Conservation (phyloP, 2,113 vertebrate species). For the Tragelaphus scriptus region DNA sequence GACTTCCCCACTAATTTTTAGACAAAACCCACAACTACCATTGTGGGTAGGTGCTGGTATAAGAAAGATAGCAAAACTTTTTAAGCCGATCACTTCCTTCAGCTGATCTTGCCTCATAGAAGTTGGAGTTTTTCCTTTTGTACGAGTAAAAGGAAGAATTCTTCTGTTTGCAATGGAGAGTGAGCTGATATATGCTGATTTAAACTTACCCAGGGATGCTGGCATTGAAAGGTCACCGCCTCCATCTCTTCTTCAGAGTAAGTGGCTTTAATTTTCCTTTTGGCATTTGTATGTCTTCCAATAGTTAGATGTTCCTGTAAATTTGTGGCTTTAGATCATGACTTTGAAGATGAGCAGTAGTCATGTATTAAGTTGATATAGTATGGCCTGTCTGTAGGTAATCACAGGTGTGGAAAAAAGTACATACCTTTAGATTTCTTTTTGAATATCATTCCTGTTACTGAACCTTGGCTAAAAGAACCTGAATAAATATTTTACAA, state of each 20-base stretch:
- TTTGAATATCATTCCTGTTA: not conserved
- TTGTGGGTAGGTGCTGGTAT: not conserved
- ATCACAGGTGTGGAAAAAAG: not conserved
- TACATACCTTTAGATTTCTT: not conserved
- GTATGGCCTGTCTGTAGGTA: not conserved
- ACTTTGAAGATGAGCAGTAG: not conserved
- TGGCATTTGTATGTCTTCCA: not conserved
- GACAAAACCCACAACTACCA: not conserved
- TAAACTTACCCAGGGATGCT: not conserved
- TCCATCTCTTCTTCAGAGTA: not conserved
- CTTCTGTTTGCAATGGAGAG: not conserved
- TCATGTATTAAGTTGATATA: not conserved
- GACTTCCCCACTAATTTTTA: not conserved
- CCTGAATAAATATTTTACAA: not conserved
- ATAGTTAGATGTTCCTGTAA: not conserved
- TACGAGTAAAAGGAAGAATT: not conserved
- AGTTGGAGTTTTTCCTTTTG: not conserved
- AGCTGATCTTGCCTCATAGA: not conserved
- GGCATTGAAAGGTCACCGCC: not conserved
- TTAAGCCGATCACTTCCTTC: not conserved
- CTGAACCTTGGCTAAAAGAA: not conserved
- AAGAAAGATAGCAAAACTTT: not conserved
- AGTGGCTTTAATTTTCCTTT: not conserved
- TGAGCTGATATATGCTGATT: slow-evolving; percentile 25
- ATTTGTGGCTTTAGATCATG: not conserved